Conservation (phyloP, 2,113 vertebrate species). For the Baryphthengus martii region DNA sequence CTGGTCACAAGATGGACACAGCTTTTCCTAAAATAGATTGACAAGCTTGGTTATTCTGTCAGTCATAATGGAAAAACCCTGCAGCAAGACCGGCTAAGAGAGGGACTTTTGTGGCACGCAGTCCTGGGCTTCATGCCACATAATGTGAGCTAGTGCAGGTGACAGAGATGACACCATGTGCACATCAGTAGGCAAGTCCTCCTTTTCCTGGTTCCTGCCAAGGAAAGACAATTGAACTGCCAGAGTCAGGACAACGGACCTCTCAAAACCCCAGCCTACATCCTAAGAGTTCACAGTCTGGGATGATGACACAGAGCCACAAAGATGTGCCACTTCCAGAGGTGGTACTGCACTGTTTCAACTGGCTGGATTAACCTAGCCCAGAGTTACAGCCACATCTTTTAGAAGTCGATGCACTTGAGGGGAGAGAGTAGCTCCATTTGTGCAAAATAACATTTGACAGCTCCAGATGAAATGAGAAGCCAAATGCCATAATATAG, state of each 20-base stretch:
- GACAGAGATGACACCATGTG: neutral
- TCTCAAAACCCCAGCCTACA: neutral
- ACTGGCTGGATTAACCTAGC: neutral
- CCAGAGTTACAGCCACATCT: neutral
- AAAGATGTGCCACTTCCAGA: neutral
- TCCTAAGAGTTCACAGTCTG: neutral
- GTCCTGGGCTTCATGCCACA: neutral
- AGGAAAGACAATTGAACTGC: neutral
- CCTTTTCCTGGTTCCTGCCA: neutral
- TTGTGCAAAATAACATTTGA: neutral
- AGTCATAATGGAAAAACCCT: constrained; percentile 18
- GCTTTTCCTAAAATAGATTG: constrained; percentile 51
- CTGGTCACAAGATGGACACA: constrained; percentile 12
- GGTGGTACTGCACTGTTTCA: neutral
- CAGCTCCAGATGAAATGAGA: neutral
- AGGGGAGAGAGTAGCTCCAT: neutral
- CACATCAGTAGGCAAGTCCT: neutral
- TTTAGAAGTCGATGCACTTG: neutral
- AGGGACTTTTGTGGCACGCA: neutral
- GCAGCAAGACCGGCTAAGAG: neutral
- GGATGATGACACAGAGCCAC: neutral
- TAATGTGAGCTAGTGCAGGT: neutral
- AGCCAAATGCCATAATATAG: neutral
- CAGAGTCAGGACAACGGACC: rapidly evolving
- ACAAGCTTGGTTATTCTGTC: constrained; percentile 12